Conservation (phyloP, 2,113 vertebrate species). For the Pterocles orientalis region DNA sequence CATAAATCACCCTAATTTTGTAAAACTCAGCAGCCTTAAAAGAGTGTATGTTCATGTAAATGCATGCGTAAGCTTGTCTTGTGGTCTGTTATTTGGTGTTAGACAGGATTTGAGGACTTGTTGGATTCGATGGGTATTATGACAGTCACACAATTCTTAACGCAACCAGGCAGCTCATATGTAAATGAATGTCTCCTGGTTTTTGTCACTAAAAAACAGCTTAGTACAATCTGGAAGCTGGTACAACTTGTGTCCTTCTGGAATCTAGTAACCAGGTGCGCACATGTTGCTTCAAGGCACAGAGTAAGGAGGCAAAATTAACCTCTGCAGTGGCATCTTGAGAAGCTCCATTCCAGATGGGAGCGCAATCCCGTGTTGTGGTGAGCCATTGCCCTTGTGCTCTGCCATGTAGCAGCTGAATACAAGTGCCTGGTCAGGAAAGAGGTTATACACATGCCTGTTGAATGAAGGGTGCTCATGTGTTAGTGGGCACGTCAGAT, state of each 20-base stretch:
- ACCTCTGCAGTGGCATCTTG: not conserved
- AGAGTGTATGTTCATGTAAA: not conserved
- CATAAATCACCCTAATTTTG: not conserved
- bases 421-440: not conserved
- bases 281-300: rapidly evolving
- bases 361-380: rapidly evolving
- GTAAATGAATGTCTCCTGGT: not conserved
- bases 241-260: not conserved
- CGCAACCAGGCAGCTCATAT: not conserved
- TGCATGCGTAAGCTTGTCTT: not conserved
- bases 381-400: not conserved
- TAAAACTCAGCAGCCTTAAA: not conserved
- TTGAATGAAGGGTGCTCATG: not conserved
- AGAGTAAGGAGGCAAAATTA: not conserved
- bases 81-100: not conserved
- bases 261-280: rapidly evolving
- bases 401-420: not conserved
- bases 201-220: not conserved
- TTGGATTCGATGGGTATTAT: rapidly evolving
- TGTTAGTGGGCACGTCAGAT: not conserved
- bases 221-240: not conserved
- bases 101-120: not conserved
- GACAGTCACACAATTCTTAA: not conserved
- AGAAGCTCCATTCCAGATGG: not conserved
- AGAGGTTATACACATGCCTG: no score